Conservation (phyloP, 2,113 vertebrate genomes). For the Chionodraco myersi region DNA sequence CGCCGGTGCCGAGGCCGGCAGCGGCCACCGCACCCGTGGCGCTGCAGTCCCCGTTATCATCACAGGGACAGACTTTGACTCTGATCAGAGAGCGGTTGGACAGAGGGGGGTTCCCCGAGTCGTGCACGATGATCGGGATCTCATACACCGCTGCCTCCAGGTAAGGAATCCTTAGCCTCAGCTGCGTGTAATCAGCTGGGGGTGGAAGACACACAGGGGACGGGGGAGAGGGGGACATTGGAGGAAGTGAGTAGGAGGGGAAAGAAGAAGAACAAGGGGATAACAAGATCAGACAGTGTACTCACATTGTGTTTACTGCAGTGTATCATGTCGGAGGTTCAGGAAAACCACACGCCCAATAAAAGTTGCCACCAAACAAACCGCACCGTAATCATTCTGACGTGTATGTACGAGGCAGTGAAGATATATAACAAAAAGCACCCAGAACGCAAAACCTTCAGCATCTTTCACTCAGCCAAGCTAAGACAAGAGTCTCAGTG, state of each 20-base stretch:
- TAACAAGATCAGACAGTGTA: conserved; percentile 22
- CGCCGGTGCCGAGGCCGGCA: conserved; percentile 93
- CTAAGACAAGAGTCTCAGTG: conserved; percentile 58
- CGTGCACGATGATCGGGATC: conserved; percentile 92
- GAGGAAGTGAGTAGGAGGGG: background rate
- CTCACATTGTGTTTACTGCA: conserved; percentile 36
- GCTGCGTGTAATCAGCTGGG: conserved; percentile 93
- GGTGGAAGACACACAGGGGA: background rate
- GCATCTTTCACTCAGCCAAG: conserved; percentile 69
- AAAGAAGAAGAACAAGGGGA: background rate
- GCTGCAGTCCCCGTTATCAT: conserved; percentile 95
- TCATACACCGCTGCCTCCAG: conserved; percentile 92
- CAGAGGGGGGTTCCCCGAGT: conserved; percentile 96
- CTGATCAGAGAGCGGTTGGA: conserved; percentile 93
- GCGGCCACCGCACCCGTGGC: conserved; percentile 91
- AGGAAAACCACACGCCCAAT: conserved; percentile 18
- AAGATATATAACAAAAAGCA: conserved; percentile 30
- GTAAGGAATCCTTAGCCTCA: conserved; percentile 90
- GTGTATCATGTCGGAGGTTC: conserved; percentile 22
- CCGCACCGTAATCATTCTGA: conserved; percentile 26
- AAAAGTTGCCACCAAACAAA: conserved; percentile 34
- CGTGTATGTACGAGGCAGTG: conserved; percentile 22
- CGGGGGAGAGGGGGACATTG: background rate
- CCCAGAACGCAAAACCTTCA: conserved; percentile 54
- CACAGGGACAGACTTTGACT: conserved; percentile 97